Percentiles rank a stretch among this genome's conserved stretches.
Conservation (phyloP, 2,888 invertebrate genomes). For the Archaeoteleia sp. region DNA sequence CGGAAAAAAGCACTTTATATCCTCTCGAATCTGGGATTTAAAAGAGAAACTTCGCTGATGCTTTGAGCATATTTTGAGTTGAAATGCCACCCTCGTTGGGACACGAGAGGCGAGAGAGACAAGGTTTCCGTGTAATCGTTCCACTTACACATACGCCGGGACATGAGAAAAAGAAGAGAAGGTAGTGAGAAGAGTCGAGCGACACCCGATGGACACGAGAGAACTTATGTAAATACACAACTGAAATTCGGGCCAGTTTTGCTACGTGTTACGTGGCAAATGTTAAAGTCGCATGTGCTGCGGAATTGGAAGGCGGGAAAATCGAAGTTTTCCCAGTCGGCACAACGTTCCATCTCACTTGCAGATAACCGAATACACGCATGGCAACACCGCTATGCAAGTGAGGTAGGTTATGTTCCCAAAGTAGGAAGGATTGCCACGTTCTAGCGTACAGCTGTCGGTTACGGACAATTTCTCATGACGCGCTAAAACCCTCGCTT, state of each 20-base stretch:
- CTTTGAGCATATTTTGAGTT: slow-evolving; percentile 17
- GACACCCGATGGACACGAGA: slow-evolving; percentile 1
- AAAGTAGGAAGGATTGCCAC: slow-evolving; percentile 9
- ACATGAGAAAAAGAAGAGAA: background rate
- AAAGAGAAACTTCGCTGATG: slow-evolving; percentile 29
- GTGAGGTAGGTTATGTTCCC: slow-evolving; percentile 3
- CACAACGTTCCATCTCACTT: background rate
- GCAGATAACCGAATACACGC: slow-evolving; percentile 12
- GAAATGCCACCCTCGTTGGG: slow-evolving; percentile 23
- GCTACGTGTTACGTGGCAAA: no score
- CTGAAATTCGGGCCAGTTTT: no score
- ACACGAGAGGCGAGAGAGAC: slow-evolving; percentile 10
- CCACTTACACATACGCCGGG: slow-evolving; percentile 11
- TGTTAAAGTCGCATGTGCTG: background rate
- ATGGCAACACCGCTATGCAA: background rate
- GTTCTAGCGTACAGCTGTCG: slow-evolving; percentile 2
- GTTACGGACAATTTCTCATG: background rate
- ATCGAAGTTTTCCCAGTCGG: background rate
- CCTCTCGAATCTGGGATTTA: slow-evolving; percentile 30
- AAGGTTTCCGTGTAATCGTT: slow-evolving; percentile 29
- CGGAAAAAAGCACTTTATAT: slow-evolving; percentile 23
- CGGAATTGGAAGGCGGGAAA: slow-evolving; percentile 2
- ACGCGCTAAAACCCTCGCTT: slow-evolving; percentile 35
- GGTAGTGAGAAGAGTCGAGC: background rate
- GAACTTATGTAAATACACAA: no score